Base-by-base conservation (phyloP, 30 jellyfish, hydroid and myxozoan species). In the Aurelia coerulea region DNA sequence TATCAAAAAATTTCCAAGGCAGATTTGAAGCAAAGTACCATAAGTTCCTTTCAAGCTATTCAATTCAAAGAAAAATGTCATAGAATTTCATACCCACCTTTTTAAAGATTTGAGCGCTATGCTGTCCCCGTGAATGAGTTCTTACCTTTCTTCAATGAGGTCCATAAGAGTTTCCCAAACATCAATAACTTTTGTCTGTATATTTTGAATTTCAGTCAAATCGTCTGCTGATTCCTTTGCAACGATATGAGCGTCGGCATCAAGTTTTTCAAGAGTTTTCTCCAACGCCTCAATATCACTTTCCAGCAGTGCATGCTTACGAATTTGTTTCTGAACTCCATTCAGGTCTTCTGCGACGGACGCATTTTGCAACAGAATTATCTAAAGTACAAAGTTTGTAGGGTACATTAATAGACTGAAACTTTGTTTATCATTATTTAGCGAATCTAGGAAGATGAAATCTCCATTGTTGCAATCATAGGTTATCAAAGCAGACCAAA, bases 211-310 rank as follows among this genome's bases (percentile, higher is more conserved):
- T 71, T 60, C 78, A 31, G 72, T 35, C 64, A 82, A 46, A 39
- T 73, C 63, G 3, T 71, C 85, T 1, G 91, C 80, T 15, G 91
- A 82, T 31, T 70, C 85, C 17, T 69, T 37, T 5, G 65, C 85
- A 35, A 82, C 49, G 1, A 34, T 68, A 59, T 58, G 91, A 2
- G 91, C 91, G 53, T 82, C 79, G 1, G 77, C 16, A 35, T 68
- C 85, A 35, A 82, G 85, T 58, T 68, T 75, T 41, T 82, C 91
- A 11, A 82, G 74, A 23, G 60, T 49, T 8, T 19, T 19, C 81
- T 82, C 91, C 17, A 82, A 59, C 23, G 81, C 91, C 60, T 82
- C 91, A 2, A 82, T 50, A 35, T 82, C 91, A 58, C 91, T 70
- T 60, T 82, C 91, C 11, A 82, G 72, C 29, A 68, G 60, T 31